Evolutionary conservation across 2,113 vertebrate genomes (phyloP).

Genomic region (Ceratotherium simum): DNA sequence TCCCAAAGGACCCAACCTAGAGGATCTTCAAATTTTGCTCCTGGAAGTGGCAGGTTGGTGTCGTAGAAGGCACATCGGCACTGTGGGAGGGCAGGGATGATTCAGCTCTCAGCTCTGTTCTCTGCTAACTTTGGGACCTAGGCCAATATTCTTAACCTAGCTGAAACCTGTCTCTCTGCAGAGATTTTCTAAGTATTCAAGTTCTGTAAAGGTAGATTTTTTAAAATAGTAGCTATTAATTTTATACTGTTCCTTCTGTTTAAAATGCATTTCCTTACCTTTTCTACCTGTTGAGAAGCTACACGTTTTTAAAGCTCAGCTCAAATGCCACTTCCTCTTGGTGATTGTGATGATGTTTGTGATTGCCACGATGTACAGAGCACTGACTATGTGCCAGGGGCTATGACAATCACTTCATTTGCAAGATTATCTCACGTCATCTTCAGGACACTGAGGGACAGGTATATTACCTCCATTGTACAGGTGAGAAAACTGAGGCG

Average conservation of each 20-base stretch:
- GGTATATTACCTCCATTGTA: neutral
- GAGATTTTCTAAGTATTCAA: neutral
- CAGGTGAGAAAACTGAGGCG: neutral
- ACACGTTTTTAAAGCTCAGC: neutral
- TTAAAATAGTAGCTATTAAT: neutral
- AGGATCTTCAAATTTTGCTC: neutral
- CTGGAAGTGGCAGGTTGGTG: neutral
- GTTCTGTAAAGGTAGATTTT: neutral
- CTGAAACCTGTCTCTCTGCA: neutral
- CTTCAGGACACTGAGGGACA: rapidly evolving
- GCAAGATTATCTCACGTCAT: neutral
- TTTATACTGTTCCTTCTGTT: neutral
- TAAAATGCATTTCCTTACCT: neutral
- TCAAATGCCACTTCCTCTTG: neutral
- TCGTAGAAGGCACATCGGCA: neutral
- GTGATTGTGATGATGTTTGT: neutral
- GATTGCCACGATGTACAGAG: too few relatives aligned
- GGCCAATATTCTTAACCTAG: neutral
- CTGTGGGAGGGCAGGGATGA: neutral
- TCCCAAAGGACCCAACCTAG: neutral
- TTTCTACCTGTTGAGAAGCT: neutral
- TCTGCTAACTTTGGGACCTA: neutral
- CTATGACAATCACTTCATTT: neutral
- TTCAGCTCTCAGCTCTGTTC: neutral
- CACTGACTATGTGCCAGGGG: neutral